Evolutionary conservation across 1,140 invertebrate species (phyloP).

Genomic region (Drosophila chauvacae): DNA sequence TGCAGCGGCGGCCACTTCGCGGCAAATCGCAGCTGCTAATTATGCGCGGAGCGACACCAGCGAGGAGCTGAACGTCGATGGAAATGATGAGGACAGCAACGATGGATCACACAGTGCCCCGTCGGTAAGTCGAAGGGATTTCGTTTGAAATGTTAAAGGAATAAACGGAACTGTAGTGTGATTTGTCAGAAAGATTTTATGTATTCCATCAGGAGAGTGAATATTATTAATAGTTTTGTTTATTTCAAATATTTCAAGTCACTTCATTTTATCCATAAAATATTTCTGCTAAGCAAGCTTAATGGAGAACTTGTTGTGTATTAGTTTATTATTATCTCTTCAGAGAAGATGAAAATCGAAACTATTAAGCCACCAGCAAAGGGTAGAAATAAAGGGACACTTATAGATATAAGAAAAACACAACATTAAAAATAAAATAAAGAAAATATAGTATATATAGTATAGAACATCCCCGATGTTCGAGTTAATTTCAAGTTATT

Average conservation of each 20-base stretch:
- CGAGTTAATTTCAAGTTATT: background rate
- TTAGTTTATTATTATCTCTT: background rate
- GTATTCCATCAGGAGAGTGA: background rate
- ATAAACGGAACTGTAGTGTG: background rate
- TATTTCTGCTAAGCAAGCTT: background rate
- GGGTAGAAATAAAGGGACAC: background rate
- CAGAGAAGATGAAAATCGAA: background rate
- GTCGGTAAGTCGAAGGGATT: slow-evolving; percentile 69
- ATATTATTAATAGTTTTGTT: background rate
- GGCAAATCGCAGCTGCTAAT: slow-evolving; percentile 78
- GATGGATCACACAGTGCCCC: slow-evolving; percentile 79
- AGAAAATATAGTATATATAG: no score
- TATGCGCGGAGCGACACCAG: slow-evolving; percentile 84
- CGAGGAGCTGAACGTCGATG: slow-evolving; percentile 83
- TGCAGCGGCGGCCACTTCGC: slow-evolving; percentile 77
- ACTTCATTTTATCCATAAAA: background rate
- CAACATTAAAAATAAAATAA: background rate
- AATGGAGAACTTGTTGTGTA: background rate
- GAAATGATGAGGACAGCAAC: slow-evolving; percentile 83
- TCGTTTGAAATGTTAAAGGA: background rate
- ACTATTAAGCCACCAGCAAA: background rate
- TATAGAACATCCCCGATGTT: no score
- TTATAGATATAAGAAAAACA: background rate
- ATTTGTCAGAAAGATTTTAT: background rate
- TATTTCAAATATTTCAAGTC: background rate